Evolutionary conservation across 2,797 vertebrate species (phyloP).

Genomic region (Glossophaga mutica): DNA sequence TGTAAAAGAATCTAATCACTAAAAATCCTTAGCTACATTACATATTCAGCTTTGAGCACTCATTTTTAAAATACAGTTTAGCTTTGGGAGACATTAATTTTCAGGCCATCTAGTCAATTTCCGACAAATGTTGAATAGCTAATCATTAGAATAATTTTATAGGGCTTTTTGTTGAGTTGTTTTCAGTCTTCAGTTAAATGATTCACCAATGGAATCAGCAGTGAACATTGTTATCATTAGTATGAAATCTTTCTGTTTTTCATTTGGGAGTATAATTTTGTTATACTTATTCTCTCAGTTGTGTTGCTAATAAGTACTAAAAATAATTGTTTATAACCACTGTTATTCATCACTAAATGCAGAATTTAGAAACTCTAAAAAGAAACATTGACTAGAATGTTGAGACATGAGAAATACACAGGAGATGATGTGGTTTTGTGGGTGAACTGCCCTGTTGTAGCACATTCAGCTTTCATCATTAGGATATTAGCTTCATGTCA

Average conservation of each 20-base stretch:
- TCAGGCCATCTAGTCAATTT: slow-evolving; percentile 53
- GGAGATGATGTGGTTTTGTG: not conserved
- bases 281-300: slow-evolving; percentile 55
- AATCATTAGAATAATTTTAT: slow-evolving; percentile 53
- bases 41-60: slow-evolving; percentile 28
- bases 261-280: slow-evolving; percentile 49
- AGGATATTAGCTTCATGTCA: not conserved
- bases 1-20: slow-evolving; percentile 17
- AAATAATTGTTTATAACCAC: slow-evolving; percentile 51
- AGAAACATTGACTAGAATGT: not conserved
- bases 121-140: slow-evolving; percentile 30
- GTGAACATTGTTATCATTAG: slow-evolving; percentile 33
- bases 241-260: slow-evolving; percentile 58
- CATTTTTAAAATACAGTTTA: slow-evolving; percentile 42
- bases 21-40: slow-evolving; percentile 47
- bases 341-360: slow-evolving; percentile 23
- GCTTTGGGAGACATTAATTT: slow-evolving; percentile 54
- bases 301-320: slow-evolving; percentile 50
- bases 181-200: slow-evolving; percentile 51
- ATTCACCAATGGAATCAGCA: slow-evolving; percentile 41
- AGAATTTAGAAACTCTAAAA: not conserved
- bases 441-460: not conserved
- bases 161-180: slow-evolving; percentile 33
- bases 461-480: not conserved
- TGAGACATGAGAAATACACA: not conserved